Evolutionary conservation across 2,797 vertebrate species (phyloP), one percentile per base, ranked within the genome.

Genomic region (Eutrigla gurnardus): DNA sequence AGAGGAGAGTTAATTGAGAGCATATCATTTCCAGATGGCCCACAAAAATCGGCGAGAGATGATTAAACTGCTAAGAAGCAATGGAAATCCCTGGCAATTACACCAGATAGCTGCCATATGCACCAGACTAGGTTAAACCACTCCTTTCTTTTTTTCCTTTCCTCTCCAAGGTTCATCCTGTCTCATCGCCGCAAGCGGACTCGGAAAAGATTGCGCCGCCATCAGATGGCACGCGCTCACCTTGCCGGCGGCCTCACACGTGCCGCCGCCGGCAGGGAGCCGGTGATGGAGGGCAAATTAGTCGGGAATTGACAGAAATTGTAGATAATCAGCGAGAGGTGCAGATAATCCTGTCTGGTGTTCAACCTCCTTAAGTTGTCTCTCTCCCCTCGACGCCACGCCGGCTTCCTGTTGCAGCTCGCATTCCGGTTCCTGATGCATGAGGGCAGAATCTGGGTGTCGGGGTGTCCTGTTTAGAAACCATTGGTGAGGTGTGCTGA

Each of bases 11-110:
- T 93, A 93, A 94, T 94, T 93, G 90, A 91, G 90, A 88, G 89
- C 91, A 83, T 88, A 93, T 93, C 73, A 91, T 90, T 93, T 93
- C 92, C 93, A 95, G 93, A 94, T 94, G 93, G 86, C 80, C 62
- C 69, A 75, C 77, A 89, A 87, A 36, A 90, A 84, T 83, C 37
- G 71, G 78, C 35, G 68, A 89, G 84, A 91, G 84, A 91, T 91
- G 89, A 93, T 94, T 92, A 94, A 93, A 88, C 88, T 89, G 84
- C 82, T 86, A 83, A 89, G 86, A 86, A 90, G 89, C 87, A 81
- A 89, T 92, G 91, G 93, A 94, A 94, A 93, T 91, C 89, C 89
- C 72, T 81, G 60, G 84, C 85, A 92, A 93, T 93, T 94, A 93
- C 82, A 65, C 63, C 89, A 89, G 90, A 95, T 93, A 84, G 87